Percentiles rank a stretch among this genome's conserved stretches.
phyloP scores from a whole-genome alignment of 2,797 vertebrate species.

The Leptatherina wallacei region DNA sequence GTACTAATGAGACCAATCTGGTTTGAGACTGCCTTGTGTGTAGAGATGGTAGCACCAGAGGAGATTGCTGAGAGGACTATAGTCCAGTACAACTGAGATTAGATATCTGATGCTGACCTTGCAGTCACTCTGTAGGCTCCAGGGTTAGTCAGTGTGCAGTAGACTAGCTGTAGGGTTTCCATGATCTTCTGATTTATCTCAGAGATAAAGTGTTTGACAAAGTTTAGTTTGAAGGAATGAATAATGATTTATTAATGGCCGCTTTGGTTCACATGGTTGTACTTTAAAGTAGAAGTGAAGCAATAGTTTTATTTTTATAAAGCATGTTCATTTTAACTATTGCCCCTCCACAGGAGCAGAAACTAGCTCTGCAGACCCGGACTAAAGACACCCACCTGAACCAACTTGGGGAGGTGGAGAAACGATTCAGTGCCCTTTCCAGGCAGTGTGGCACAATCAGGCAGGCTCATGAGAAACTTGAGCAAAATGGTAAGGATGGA shows the following conservation, averaged over 20 bases:
- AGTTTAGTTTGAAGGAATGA: background rate
- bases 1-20: too few relatives aligned
- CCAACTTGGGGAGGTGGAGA: slow-evolving; percentile 91
- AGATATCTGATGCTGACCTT: too few relatives aligned
- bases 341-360: slow-evolving; percentile 86
- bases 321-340: background rate
- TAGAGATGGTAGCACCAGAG: too few relatives aligned
- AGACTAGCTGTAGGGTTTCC: too few relatives aligned
- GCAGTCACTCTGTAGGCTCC: too few relatives aligned
- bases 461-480: slow-evolving; percentile 86
- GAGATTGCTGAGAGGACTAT: too few relatives aligned
- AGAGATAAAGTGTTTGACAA: background rate
- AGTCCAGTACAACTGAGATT: too few relatives aligned
- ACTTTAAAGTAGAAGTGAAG: background rate
- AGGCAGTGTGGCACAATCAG: slow-evolving; percentile 87
- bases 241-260: background rate
- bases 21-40: too few relatives aligned
- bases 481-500: slow-evolving; percentile 86
- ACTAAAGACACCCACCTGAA: slow-evolving; percentile 90
- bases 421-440: slow-evolving; percentile 74
- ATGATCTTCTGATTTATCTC: background rate
- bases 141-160: too few relatives aligned
- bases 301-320: background rate
- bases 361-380: slow-evolving; percentile 85
- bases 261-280: background rate